These are phyloP conservation scores for Momotus momota DNA, from an alignment of 2,797 vertebrate species.

Conservation along the genomic window DNA sequence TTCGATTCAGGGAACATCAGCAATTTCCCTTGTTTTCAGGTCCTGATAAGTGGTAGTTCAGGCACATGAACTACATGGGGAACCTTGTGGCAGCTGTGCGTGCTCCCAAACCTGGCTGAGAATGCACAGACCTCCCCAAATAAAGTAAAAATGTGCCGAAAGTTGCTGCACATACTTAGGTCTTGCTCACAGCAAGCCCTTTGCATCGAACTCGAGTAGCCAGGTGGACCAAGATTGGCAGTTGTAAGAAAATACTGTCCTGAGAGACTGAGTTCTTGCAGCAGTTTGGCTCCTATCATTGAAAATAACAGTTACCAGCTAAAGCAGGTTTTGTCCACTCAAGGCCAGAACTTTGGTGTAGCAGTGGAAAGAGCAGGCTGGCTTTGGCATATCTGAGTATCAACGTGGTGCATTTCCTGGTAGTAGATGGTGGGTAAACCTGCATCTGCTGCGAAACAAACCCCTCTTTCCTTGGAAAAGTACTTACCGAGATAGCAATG, in stretches of 20 bases:
- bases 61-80: not conserved
- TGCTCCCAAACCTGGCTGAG: not conserved
- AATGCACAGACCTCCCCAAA: not conserved
- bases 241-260: not conserved
- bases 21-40: not conserved
- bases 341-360: not conserved
- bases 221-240: not conserved
- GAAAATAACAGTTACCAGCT: not conserved
- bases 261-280: not conserved
- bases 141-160: not conserved
- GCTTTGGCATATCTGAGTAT: slow-evolving; percentile 43
- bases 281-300: fast-evolving
- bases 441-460: not conserved
- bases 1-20: not conserved
- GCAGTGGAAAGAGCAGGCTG: slow-evolving; percentile 53
- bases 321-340: not conserved
- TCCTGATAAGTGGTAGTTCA: not conserved
- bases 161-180: not conserved
- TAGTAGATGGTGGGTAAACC: slow-evolving; percentile 40
- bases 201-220: not conserved
- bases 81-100: not conserved
- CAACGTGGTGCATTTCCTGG: not conserved
- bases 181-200: not conserved
- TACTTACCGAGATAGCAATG: slow-evolving; percentile 12
- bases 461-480: slow-evolving; percentile 34